phyloP scores from a whole-genome alignment of 2,888 invertebrate genomes.

The Himalopsyche anomala region DNA sequence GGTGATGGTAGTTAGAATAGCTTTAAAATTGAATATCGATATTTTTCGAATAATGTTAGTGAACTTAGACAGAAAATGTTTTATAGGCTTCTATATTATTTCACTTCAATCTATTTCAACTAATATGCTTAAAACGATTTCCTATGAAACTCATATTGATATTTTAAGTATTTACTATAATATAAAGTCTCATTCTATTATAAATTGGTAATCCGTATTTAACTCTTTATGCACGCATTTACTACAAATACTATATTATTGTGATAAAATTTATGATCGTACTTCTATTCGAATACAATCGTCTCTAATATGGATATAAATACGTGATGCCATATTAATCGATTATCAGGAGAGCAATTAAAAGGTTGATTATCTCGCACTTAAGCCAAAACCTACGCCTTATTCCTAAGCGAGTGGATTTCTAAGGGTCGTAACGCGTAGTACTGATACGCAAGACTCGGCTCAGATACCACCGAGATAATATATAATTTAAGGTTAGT shows the following conservation, averaged over 20 bases:
- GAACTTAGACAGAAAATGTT: too few species aligned
- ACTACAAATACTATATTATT: not conserved
- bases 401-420: conserved; percentile 41
- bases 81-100: too few species aligned
- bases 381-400: conserved; percentile 27
- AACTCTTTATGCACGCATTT: not conserved
- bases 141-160: too few species aligned
- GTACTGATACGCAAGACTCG: conserved; percentile 36
- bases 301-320: conserved; percentile 39
- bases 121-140: too few species aligned
- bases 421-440: conserved; percentile 32
- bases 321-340: conserved; percentile 44
- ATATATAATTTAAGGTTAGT: conserved; percentile 63
- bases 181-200: too few species aligned
- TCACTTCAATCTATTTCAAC: too few species aligned
- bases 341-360: conserved; percentile 30
- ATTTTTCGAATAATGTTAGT: too few species aligned
- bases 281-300: not conserved
- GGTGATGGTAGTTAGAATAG: too few species aligned
- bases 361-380: conserved; percentile 47
- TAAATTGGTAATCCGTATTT: too few species aligned
- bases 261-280: conserved; percentile 29
- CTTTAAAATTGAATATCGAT: too few species aligned
- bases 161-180: too few species aligned
- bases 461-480: conserved; percentile 59